Percentiles rank a stretch among this genome's conserved stretches.
Conservation (phyloP, 2,797 vertebrate species). For the Hafferia zeledoni region DNA sequence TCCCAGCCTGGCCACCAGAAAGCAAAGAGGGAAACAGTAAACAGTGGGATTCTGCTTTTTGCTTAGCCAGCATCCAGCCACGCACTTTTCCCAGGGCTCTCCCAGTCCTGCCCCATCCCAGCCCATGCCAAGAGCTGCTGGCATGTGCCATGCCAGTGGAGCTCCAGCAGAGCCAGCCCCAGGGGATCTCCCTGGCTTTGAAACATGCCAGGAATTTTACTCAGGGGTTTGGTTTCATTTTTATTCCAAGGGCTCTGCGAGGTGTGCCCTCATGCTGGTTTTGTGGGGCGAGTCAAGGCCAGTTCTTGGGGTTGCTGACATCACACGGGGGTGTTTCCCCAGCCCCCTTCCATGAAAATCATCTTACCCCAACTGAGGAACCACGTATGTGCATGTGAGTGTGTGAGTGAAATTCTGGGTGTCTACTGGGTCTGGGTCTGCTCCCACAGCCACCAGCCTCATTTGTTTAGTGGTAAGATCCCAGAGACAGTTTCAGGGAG, state of each 20-base stretch:
- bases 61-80: background rate
- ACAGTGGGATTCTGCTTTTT: background rate
- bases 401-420: background rate
- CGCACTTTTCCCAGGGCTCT: background rate
- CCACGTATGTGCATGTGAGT: accelerated
- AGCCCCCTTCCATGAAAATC: background rate
- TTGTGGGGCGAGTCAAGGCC: background rate
- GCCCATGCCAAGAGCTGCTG: background rate
- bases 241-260: background rate
- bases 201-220: background rate
- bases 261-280: background rate
- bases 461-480: background rate
- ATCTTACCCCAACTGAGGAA: background rate
- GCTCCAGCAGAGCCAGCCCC: background rate
- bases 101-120: background rate
- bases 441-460: background rate
- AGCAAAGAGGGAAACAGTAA: background rate
- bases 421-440: too few relatives aligned
- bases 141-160: background rate
- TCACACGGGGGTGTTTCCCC: background rate
- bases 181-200: background rate
- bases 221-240: background rate
- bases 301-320: background rate
- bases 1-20: background rate
- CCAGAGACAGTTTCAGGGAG: background rate